Evolutionary conservation across 2,113 vertebrate genomes (phyloP), one percentile per base, ranked within the genome.

Genomic region (Osmerus mordax): DNA sequence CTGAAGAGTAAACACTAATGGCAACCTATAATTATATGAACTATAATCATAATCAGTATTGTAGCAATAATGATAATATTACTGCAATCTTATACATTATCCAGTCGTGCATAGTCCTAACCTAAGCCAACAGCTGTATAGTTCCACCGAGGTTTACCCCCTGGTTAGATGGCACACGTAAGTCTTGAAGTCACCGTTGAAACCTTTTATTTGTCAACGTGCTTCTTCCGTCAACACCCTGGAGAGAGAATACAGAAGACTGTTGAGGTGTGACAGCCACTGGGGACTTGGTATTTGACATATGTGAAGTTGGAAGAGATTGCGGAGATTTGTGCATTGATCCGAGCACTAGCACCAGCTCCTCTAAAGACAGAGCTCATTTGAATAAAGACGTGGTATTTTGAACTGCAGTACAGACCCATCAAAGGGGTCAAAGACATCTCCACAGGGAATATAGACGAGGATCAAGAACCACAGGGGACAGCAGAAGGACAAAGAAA

Each of bases 281-380:
- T 55, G 65, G 53, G 28, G 59, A 86, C 74, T 68, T 16, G 3
- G 19, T 70, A 82, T 79, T 85, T 84, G 83, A 84, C 86, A 84
- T 52, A 6, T 66, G 79, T 81, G 79, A 74, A 76, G 78, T 83
- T 65, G 52, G 77, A 69, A 87, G 76, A 83, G 80, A 83, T 76
- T 73, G 75, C 70, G 29, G 68, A 86, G 85, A 87, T 91, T 76
- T 87, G 84, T 65, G 60, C 89, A 89, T 86, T 86, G 87, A 90
- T 90, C 83, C 76, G 23, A 53, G 47, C 19, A 41, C 71, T 73
- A 36, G 71, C 74, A 41, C 72, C 74, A 41, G 71, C 74, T 69
- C 79, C 77, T 76, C 70, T 69, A 54, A 69, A 81, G 76, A 19
- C 70, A 21, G 72, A 14, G 77, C 23, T 83, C 68, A 85, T 90